Evolutionary conservation across 2,113 vertebrate genomes (phyloP), one percentile per base, ranked within the genome.

Genomic region (Riparia riparia): DNA sequence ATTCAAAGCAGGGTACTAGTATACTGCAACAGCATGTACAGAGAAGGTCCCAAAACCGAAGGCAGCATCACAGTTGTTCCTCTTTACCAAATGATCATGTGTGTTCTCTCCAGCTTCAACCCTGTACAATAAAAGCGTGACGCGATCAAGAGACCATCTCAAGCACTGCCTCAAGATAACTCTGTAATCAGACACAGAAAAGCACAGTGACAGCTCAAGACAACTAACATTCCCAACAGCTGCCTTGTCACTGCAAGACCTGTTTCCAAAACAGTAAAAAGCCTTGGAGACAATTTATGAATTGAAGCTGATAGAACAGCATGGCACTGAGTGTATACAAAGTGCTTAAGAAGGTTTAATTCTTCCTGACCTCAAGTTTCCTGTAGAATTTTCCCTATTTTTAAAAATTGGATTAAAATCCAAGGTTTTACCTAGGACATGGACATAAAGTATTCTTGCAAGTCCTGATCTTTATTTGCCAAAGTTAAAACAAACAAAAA

Each of bases 271-370:
- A 77, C 10, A 80, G 32, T 69, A 44, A 64, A 66, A 42, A 63
- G 49, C 63, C 39, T 47, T 49, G 39, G 26, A 88, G 45, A 12
- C 1, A 3, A 70, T 22, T 85, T 82, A 82, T 82, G 54, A 88
- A 44, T 4, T 63, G 39, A 74, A 80, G 82, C 29, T 50, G 74
- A 54, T 58, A 80, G 73, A 95, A 54, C 21, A 93, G 34, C 0
- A 0, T 5, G 12, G 29, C 63, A 73, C 0, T 47, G 45, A 53
- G 22, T 1, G 1, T 10, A 58, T 6, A 10, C 4, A 29, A 71
- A 64, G 14, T 61, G 68, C 71, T 83, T 70, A 71, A 74, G 32
- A 41, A 57, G 25, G 7, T 42, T 83, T 86, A 51, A 63, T 70
- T 89, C 32, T 20, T 79, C 81, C 14, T 65, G 21, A 57, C 41